Percentiles rank a stretch among this genome's conserved stretches.
phyloP scores from a whole-genome alignment of 1,140 invertebrate genomes.

The Cryptotermes secundus region DNA sequence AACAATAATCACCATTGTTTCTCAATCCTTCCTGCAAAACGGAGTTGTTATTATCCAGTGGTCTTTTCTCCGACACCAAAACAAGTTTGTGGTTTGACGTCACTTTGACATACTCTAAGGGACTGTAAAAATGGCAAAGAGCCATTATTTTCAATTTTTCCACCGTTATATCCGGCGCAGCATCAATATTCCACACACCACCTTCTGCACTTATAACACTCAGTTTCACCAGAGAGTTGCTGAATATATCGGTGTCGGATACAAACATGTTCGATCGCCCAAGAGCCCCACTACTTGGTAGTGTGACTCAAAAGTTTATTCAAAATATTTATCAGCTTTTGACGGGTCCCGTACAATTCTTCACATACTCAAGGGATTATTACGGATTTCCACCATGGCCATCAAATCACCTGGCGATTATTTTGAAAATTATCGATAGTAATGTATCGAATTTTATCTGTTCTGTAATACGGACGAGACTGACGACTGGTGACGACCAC shows the following conservation, averaged over 20 bases:
- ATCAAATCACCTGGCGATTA: neutral
- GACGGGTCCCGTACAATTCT: constrained; percentile 44
- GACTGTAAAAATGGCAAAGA: constrained; percentile 48
- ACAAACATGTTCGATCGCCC: constrained; percentile 44
- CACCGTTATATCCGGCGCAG: constrained; percentile 44
- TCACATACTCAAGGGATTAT: constrained; percentile 52
- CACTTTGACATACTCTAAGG: constrained; percentile 41
- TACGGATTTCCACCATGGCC: constrained; percentile 37
- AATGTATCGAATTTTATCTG: too few species aligned
- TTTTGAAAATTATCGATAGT: too few species aligned
- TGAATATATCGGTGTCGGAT: constrained; percentile 44
- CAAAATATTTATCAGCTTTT: constrained; percentile 45
- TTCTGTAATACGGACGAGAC: too few species aligned
- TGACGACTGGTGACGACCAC: too few species aligned
- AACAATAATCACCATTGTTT: constrained; percentile 43
- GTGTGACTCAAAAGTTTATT: constrained; percentile 37
- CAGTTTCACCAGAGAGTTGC: constrained; percentile 32
- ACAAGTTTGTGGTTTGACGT: constrained; percentile 46
- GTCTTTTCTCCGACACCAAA: constrained; percentile 43
- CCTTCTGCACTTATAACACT: constrained; percentile 45
- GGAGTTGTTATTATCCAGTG: constrained; percentile 45
- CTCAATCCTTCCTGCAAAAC: constrained; percentile 45
- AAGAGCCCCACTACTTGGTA: neutral
- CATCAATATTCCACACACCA: constrained; percentile 42
- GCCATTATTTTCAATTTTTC: constrained; percentile 48